Percentiles rank a stretch among this genome's conserved stretches.
Evolutionary conservation across 2,797 vertebrate genomes (phyloP).

Genomic region (Phrynocephalus forsythii): DNA sequence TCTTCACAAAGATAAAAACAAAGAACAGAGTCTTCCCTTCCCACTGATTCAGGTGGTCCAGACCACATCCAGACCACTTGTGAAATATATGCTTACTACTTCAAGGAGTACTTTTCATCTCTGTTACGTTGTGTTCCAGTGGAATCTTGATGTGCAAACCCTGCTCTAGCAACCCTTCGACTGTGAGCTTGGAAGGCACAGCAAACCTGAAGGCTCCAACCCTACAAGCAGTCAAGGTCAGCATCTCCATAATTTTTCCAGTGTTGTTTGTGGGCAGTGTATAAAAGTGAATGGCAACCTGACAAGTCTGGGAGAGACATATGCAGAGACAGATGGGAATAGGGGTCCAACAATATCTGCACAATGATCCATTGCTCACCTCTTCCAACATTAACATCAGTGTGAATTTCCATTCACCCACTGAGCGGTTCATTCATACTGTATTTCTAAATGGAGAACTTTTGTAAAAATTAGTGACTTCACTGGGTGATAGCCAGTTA

Average conservation of each 20-base stretch:
- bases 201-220: fast-evolving
- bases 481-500: not conserved
- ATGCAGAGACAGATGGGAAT: not conserved
- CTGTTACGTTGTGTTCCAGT: slow-evolving; percentile 38
- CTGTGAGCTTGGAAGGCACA: not conserved
- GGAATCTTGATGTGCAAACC: slow-evolving; percentile 47
- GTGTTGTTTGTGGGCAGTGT: not conserved
- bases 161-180: not conserved
- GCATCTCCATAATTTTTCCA: fast-evolving
- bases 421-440: too few relatives aligned
- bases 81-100: not conserved
- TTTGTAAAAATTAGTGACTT: not conserved
- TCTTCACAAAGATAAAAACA: too few relatives aligned
- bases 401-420: not conserved
- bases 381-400: not conserved
- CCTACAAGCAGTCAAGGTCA: slow-evolving; percentile 55
- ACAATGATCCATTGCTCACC: not conserved
- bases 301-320: not conserved
- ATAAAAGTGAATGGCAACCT: not conserved
- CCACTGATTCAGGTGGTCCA: not conserved
- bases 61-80: not conserved
- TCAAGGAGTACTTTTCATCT: not conserved
- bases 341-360: not conserved
- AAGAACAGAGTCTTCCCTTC: too few relatives aligned
- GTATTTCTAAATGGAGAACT: not conserved